Base-by-base conservation (phyloP, 2,113 vertebrate genomes). In the Saccopteryx leptura region DNA sequence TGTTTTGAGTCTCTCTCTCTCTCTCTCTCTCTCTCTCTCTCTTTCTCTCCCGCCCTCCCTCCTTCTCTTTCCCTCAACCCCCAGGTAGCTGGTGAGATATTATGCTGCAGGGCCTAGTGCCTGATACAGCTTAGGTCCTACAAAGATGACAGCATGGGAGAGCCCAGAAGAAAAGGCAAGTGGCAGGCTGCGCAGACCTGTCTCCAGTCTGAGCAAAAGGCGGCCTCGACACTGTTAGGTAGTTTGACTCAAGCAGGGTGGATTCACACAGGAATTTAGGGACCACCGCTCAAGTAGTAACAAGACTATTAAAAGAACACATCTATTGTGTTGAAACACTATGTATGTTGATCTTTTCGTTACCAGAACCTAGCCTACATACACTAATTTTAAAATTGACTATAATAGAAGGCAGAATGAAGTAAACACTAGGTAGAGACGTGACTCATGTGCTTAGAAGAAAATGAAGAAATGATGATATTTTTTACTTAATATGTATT, bases 401-500 rank as follows among this genome's bases (percentile, higher is more conserved):
- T 52, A 1, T 52, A 24, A 71, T 58, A 74, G 14, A 48, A 88
- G 26, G n/a, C 11, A 80, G 23, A 83, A 65, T 69, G 48, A 46
- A 54, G 31, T 86, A 28, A 69, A 54, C n/a, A 6, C 5, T 75
- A 13, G 24, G 9, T 54, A 52, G 9, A 86, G 21, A 54, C 39
- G 11, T 31, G 78, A 39, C 52, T 66, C 56, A 17, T 9, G 8
- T 56, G 39, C 58, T 61, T 76, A 61, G 10, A 65, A 56, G 24
- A 90, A 21, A 26, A 79, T 31, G 13, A 78, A 72, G 50, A 89
- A 95, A 61, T 69, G 15, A 56, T 56, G 15, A 12, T 60, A 52
- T 81, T 93, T 95, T 71, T 75, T 82, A 28, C 74, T 92, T 89
- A 52, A 33, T 58, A 52, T 15, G 52, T 33, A 33, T 74, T 89